These are phyloP conservation scores for Galerucella calmariensis DNA, from an alignment of 2,888 invertebrate species.

Conservation along the genomic window DNA sequence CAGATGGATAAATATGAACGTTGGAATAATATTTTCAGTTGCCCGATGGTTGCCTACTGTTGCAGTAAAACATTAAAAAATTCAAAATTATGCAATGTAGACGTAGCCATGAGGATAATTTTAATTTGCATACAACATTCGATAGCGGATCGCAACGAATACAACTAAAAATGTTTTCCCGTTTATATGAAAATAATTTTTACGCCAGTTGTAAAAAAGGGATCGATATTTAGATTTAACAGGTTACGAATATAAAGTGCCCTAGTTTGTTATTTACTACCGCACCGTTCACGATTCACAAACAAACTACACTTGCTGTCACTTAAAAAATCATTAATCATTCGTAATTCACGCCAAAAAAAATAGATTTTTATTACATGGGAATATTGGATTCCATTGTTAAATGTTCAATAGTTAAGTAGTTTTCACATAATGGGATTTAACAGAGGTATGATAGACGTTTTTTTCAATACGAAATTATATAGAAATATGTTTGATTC, in stretches of 20 bases:
- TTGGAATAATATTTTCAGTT: neutral
- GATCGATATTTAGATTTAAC: slow-evolving; percentile 10
- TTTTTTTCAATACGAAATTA: no score
- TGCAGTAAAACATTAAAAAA: neutral
- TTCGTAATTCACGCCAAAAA: neutral
- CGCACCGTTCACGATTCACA: slow-evolving; percentile 4
- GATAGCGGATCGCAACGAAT: neutral
- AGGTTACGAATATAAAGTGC: slow-evolving; percentile 2
- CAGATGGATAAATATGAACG: neutral
- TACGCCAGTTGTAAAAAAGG: neutral
- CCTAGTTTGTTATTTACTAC: slow-evolving; percentile 13
- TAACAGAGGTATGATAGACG: no score
- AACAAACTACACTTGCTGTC: slow-evolving; percentile 9
- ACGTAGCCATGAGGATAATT: slow-evolving; percentile 15
- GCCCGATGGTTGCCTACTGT: neutral
- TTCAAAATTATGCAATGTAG: slow-evolving; percentile 9
- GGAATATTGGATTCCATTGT: slow-evolving; percentile 12
- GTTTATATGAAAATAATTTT: slow-evolving; percentile 13
- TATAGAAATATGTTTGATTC: no score
- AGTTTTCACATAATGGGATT: neutral
- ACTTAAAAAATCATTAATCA: slow-evolving; percentile 14
- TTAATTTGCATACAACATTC: slow-evolving; percentile 29
- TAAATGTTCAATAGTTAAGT: neutral
- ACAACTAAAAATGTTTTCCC: slow-evolving; percentile 9
- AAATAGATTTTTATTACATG: neutral